Percentiles rank a stretch among this genome's conserved stretches.
phyloP scores from a whole-genome alignment of 92 coral and sea anemone genomes.

The Hydrozoanthus gracilis region DNA sequence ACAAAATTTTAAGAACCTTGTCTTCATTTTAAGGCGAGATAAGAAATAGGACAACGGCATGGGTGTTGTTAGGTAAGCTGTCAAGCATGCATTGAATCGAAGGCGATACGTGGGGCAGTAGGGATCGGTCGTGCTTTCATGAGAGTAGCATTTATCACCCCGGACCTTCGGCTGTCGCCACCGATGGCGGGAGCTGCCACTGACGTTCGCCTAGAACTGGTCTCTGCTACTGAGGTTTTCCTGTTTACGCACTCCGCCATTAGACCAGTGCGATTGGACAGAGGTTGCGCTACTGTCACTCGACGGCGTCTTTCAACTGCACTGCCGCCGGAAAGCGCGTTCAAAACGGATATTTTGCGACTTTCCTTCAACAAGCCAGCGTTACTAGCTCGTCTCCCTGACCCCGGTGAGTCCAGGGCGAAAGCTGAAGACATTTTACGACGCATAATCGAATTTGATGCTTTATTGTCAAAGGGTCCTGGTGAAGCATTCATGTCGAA shows the following conservation, averaged over 20 bases:
- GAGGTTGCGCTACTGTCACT: slow-evolving; percentile 11
- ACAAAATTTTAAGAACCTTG: no score
- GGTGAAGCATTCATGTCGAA: not conserved
- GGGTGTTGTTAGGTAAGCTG: no score
- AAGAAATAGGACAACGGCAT: no score
- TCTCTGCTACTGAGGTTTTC: not conserved
- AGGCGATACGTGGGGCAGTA: not conserved
- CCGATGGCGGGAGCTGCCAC: not conserved
- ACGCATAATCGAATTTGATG: slow-evolving; percentile 20
- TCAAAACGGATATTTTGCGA: slow-evolving; percentile 47
- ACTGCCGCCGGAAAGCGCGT: slow-evolving; percentile 16
- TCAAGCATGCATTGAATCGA: not conserved
- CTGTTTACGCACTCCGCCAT: not conserved
- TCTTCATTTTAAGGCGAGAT: no score
- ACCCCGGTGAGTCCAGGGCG: not conserved
- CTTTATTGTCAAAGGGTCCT: not conserved
- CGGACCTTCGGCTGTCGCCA: not conserved
- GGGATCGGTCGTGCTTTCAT: not conserved
- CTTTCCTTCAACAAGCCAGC: slow-evolving; percentile 48
- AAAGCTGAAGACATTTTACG: slow-evolving; percentile 29
- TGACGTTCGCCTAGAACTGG: not conserved
- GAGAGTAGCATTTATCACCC: not conserved
- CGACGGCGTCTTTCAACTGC: slow-evolving; percentile 29
- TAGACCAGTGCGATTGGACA: not conserved
- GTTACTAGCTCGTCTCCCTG: slow-evolving; percentile 39